Evolutionary conservation across 2,888 invertebrate genomes (phyloP), one percentile per base, ranked within the genome.

Genomic region (Cactoblastis cactorum): DNA sequence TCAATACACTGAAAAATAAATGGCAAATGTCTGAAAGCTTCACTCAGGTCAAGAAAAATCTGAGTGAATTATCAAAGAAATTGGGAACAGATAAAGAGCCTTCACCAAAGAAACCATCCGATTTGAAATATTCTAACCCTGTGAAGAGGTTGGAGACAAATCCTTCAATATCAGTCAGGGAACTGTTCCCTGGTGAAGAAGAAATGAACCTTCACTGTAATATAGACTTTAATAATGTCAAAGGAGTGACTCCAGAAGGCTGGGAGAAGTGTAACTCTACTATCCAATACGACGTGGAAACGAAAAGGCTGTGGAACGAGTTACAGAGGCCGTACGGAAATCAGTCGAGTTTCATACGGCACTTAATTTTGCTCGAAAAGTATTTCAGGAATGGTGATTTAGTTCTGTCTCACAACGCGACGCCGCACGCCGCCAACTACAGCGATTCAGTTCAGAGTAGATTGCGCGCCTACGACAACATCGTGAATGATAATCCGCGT

Each of bases 321-420:
- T 74, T 96, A 34, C 95, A 96, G 69, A 93, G 95, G 70, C 96
- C 96, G 0, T 96, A 96, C 63, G 96, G 96, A 2, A 96, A 95
- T 74, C 95, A 95, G 66, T 95, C 96, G 38, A 96, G 96, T 59
- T 96, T 96, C 70, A 80, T 96, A 0, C 90, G 96, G 5, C 96
- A 96, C 78, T 81, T 96, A 33, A 93, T 96, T 47, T 81, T 96
- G 4, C 72, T 96, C 56, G 96, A 96, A 61, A 96, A 96, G 71
- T 96, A 96, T 77, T 96, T 94, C 71, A 91, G 96, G 51, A 94
- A 93, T 56, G 96, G 96, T 0, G 95, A 96, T 68, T 77, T 96
- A 45, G 90, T 95, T 0, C 71, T 96, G 11, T 92, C 95, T 0
- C 92, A 94, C 2, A 93, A 92, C 56, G 95, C 96, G 0, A 92